These are phyloP conservation scores for Choristoneura fumiferana DNA, from an alignment of 1,140 invertebrate genomes.

Conservation along the genomic window DNA sequence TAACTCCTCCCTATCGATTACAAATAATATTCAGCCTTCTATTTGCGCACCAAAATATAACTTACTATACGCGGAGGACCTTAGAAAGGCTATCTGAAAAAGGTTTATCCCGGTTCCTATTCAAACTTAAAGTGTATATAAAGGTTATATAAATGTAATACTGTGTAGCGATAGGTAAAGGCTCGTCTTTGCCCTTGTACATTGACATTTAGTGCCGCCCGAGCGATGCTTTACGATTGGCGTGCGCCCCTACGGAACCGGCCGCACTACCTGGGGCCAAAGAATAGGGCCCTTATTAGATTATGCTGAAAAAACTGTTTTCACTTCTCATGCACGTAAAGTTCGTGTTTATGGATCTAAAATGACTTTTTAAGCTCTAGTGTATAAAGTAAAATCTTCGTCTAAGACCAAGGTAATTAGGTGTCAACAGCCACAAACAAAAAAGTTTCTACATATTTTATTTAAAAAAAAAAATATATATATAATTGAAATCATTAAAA, in stretches of 20 bases:
- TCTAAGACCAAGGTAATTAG: too few species aligned
- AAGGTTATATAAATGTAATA: slow-evolving; percentile 23
- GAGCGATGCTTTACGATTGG: slow-evolving; percentile 62
- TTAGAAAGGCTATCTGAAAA: slow-evolving; percentile 2
- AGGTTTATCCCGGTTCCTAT: background rate
- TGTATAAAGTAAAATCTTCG: too few species aligned
- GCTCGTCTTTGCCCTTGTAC: slow-evolving; percentile 51
- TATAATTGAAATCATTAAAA: too few species aligned
- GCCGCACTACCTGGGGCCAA: background rate
- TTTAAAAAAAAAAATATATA: too few species aligned
- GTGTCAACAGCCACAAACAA: too few species aligned
- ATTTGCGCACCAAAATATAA: background rate
- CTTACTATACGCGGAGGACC: background rate
- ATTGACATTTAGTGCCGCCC: slow-evolving; percentile 66
- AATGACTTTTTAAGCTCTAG: too few species aligned
- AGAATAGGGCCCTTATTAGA: background rate
- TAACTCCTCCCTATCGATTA: background rate
- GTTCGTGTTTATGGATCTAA: too few species aligned
- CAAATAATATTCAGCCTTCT: background rate
- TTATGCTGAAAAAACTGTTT: too few species aligned
- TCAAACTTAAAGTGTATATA: slow-evolving; percentile 15
- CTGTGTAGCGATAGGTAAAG: slow-evolving; percentile 16
- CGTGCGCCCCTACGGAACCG: slow-evolving; percentile 24
- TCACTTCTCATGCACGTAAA: too few species aligned
- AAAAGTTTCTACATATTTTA: too few species aligned